Evolutionary conservation across 2,888 invertebrate genomes (phyloP).

Genomic region (Elegia similella): DNA sequence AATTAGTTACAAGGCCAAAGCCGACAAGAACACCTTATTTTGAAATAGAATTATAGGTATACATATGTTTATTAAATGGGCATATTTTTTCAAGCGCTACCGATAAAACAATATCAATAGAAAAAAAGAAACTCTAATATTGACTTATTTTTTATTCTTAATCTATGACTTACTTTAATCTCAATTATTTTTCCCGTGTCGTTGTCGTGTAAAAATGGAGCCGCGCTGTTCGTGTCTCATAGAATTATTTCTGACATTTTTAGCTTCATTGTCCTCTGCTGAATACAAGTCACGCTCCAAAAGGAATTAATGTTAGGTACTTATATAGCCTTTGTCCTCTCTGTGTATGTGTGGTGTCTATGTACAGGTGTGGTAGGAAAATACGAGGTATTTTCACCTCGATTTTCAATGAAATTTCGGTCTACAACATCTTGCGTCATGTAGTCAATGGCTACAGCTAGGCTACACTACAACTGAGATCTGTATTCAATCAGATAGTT

Average conservation of each 20-base stretch:
- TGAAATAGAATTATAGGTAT: too few relatives aligned
- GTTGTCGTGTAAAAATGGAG: slow-evolving; percentile 40
- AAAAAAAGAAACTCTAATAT: too few relatives aligned
- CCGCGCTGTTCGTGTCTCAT: slow-evolving; percentile 65
- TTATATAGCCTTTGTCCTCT: slow-evolving; percentile 14
- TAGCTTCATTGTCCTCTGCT: slow-evolving; percentile 72
- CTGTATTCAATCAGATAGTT: too few relatives aligned
- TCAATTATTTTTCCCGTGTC: background rate
- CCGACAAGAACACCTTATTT: too few relatives aligned
- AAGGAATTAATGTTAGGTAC: slow-evolving; percentile 70
- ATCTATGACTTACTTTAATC: background rate
- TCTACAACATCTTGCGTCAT: too few relatives aligned
- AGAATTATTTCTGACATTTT: slow-evolving; percentile 79
- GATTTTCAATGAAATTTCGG: too few relatives aligned
- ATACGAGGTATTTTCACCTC: background rate
- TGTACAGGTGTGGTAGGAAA: slow-evolving; percentile 1
- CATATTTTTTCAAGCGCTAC: too few relatives aligned
- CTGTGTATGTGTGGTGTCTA: slow-evolving; percentile 16
- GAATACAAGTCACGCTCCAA: slow-evolving; percentile 78
- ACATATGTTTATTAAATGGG: too few relatives aligned
- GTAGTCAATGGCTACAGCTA: background rate
- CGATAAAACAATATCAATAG: too few relatives aligned
- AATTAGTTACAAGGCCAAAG: too few relatives aligned
- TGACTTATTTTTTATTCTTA: too few relatives aligned
- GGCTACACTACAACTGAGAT: too few relatives aligned